Evolutionary conservation across 2,888 invertebrate species (phyloP), one percentile per base, ranked within the genome.

Genomic region (Sepioteuthis lessoniana): DNA sequence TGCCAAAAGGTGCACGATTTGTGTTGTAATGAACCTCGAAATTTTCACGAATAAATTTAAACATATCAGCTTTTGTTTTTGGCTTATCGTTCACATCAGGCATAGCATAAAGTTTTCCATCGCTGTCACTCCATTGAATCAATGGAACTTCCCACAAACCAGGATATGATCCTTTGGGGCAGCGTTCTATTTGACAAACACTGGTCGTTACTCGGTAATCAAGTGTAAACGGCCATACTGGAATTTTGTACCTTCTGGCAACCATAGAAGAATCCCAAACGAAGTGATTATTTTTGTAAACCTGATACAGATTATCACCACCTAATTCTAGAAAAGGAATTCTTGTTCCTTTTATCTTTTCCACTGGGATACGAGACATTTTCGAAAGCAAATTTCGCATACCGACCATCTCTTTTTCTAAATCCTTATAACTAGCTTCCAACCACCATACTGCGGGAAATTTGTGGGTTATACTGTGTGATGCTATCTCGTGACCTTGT

Each of bases 401-500:
- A 0, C 99, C 99, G 13, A 98, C 98, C 98, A 99, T 98, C 97
- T 99, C 99, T 96, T 98, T 98, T 96, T 98, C 98, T 98, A 98
- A 99, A 96, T 99, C 98, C 97, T 98, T 98, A 90, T 98, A 98
- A 0, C 98, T 98, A 0, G 99, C 98, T 96, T 98, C 98, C 95
- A 98, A 98, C 95, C 98, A 98, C 95, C 95, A 95, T 1, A 94
- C 94, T 19, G 95, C 95, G 0, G 96, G 96, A 31, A 95, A 94
- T 16, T 95, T 94, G 94, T 96, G 96, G 1, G 97, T 97, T 97
- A 99, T 98, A 96, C 99, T 99, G 97, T 99, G 99, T 95, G 99
- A 99, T 95, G 99, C 99, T 97, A 99, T 98, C 98, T 99, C 99
- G 97, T 99, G 99, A 97, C 99, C 99, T 97, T 98, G 98, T 95